Percentiles rank a stretch among this genome's conserved stretches.
Conservation (phyloP, 2,888 invertebrate genomes). For the Phyto melanocephala region DNA sequence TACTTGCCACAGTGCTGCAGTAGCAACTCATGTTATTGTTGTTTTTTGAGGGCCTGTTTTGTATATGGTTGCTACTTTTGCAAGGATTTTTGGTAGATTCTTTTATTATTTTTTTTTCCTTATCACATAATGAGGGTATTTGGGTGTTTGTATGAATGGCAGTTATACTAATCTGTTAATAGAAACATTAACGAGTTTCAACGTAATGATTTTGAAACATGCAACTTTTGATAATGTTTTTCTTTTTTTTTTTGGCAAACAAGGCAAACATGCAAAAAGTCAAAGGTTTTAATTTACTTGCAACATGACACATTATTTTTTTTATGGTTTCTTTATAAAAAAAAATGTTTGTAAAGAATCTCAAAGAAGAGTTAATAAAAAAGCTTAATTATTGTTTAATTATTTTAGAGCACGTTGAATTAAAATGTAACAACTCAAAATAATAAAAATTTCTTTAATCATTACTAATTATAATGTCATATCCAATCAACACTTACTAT, state of each 20-base stretch:
- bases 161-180: conserved; percentile 74
- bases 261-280: conserved; percentile 13
- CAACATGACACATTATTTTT: neutral
- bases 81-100: neutral
- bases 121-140: neutral
- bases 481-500: too few species aligned
- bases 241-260: neutral
- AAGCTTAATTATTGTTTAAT: too few species aligned
- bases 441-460: too few species aligned
- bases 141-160: conserved; percentile 43
- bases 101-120: neutral
- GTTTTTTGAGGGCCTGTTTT: conserved; percentile 4
- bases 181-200: conserved; percentile 76
- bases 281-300: neutral
- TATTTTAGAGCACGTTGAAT: too few species aligned
- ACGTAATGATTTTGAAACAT: conserved; percentile 74
- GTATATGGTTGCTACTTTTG: neutral
- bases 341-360: too few species aligned
- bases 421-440: too few species aligned
- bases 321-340: too few species aligned
- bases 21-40: neutral
- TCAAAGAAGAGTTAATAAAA: too few species aligned
- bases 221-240: conserved; percentile 66
- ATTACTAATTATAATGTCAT: too few species aligned
- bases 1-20: neutral